Evolutionary conservation across 2,113 vertebrate species (phyloP).

Genomic region (Corythaeola cristata): DNA sequence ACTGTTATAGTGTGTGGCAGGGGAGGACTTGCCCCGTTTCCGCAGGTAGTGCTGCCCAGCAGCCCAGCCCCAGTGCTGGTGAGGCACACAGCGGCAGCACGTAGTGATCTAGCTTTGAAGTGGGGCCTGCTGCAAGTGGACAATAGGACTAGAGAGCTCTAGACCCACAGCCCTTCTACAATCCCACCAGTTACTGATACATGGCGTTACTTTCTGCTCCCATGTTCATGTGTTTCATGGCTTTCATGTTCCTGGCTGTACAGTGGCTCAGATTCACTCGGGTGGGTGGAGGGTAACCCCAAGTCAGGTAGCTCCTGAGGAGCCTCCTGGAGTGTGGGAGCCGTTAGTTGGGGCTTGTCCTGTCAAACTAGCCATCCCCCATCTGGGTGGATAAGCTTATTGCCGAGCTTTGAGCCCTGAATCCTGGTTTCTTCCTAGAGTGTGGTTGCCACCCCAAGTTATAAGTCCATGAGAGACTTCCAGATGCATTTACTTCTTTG

Average conservation of each 20-base stretch:
- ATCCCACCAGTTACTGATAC: background rate
- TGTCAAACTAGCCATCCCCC: background rate
- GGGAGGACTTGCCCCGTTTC: background rate
- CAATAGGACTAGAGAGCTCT: background rate
- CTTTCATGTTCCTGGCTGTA: background rate
- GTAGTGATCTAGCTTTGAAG: background rate
- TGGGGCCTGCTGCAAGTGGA: background rate
- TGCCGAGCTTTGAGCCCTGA: background rate
- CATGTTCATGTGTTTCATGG: background rate
- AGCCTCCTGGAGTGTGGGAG: background rate
- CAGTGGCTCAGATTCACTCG: background rate
- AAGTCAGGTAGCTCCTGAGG: background rate
- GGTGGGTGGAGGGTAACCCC: background rate
- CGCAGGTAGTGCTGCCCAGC: no score
- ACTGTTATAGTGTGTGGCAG: rapidly evolving
- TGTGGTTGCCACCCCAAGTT: background rate
- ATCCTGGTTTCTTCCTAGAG: background rate
- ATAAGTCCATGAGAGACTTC: background rate
- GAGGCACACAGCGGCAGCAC: background rate
- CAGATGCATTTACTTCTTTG: background rate
- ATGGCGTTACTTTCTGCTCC: background rate
- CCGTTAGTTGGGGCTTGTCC: background rate
- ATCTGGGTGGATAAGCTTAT: background rate
- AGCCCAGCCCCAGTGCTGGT: background rate
- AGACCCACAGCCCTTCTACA: background rate